These are phyloP conservation scores for Tanypteryx hageni DNA, from an alignment of 2,888 invertebrate genomes.

Conservation along the genomic window DNA sequence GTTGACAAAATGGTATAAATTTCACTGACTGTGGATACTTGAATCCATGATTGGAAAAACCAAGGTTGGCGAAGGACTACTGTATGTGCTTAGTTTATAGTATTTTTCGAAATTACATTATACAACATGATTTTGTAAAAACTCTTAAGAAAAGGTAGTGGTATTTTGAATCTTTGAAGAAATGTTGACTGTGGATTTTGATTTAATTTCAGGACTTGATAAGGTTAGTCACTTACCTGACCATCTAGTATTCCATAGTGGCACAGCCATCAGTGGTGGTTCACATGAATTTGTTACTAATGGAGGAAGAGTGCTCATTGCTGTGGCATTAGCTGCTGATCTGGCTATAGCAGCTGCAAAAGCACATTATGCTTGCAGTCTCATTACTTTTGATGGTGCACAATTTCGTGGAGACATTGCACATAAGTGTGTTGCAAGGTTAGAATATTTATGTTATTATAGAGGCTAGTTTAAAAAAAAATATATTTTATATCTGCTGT, in stretches of 20 bases:
- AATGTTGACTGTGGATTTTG: background rate
- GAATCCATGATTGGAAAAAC: no score
- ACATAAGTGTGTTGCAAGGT: slow-evolving; percentile 90
- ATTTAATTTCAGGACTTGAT: slow-evolving; percentile 77
- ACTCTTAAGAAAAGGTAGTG: no score
- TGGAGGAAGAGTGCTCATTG: slow-evolving; percentile 92
- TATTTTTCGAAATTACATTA: no score
- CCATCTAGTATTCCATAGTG: slow-evolving; percentile 90
- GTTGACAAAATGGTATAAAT: no score
- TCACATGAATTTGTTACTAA: slow-evolving; percentile 82
- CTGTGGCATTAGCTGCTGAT: slow-evolving; percentile 83
- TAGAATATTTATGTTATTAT: slow-evolving; percentile 68
- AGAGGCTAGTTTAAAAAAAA: no score
- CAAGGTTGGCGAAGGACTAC: no score
- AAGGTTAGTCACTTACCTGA: slow-evolving; percentile 77
- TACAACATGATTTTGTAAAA: no score
- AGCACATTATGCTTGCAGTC: slow-evolving; percentile 85
- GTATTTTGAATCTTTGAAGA: no score
- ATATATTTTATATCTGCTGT: no score
- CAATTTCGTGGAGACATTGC: slow-evolving; percentile 95
- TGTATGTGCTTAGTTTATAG: no score
- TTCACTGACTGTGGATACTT: no score
- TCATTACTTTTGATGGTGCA: slow-evolving; percentile 88
- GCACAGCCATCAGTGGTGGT: slow-evolving; percentile 80
- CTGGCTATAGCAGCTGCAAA: slow-evolving; percentile 84